These are phyloP conservation scores for Brachystomella parvula DNA, from an alignment of 1,140 invertebrate genomes.

Conservation along the genomic window DNA sequence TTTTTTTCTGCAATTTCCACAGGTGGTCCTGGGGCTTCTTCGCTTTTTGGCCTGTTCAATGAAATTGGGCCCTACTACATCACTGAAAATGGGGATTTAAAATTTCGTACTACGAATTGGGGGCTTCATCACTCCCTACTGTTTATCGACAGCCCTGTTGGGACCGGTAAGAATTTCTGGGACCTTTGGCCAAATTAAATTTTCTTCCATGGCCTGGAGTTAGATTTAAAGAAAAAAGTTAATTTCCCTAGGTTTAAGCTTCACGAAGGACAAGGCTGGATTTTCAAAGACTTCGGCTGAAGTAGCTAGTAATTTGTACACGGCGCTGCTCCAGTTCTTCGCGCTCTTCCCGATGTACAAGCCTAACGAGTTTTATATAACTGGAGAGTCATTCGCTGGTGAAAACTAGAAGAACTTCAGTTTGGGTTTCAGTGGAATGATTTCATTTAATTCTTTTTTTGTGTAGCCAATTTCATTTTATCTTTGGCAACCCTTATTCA, in stretches of 20 bases:
- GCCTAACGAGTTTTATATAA: constrained; percentile 43
- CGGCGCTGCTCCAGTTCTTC: constrained; percentile 45
- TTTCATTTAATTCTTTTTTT: neutral
- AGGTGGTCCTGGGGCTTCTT: constrained; percentile 50
- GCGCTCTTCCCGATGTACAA: constrained; percentile 41
- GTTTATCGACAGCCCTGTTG: constrained; percentile 52
- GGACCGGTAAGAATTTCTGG: constrained; percentile 36
- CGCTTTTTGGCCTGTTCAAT: constrained; percentile 49
- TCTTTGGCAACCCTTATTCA: constrained; percentile 67
- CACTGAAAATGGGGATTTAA: constrained; percentile 41
- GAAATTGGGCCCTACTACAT: constrained; percentile 48
- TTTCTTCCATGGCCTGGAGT: neutral
- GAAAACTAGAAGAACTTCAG: constrained; percentile 40
- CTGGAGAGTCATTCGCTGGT: constrained; percentile 44
- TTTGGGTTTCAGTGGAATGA: neutral
- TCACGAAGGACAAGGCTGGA: constrained; percentile 37
- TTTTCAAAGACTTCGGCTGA: constrained; percentile 44
- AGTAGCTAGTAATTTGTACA: constrained; percentile 45
- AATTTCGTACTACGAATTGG: constrained; percentile 44
- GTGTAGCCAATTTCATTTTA: constrained; percentile 60
- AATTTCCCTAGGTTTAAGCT: constrained; percentile 34
- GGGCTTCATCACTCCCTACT: constrained; percentile 46
- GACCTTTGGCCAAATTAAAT: neutral
- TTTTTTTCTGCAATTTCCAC: neutral
- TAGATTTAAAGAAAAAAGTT: neutral